These are phyloP conservation scores for Plectus sambesii DNA, from an alignment of 1,140 invertebrate species.

Conservation along the genomic window DNA sequence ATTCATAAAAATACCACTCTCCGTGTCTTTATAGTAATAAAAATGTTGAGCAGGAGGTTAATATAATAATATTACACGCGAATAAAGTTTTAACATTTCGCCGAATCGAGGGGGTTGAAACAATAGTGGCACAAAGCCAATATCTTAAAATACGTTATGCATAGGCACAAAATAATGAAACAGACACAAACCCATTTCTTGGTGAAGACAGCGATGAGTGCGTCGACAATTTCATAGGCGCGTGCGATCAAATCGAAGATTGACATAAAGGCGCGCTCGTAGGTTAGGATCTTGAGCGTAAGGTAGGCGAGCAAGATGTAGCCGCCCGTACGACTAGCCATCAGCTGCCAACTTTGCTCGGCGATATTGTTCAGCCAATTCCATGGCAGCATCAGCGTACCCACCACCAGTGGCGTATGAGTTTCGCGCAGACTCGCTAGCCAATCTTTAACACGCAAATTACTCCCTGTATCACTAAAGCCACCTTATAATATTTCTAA, in stretches of 20 bases:
- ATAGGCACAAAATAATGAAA: constrained; percentile 14
- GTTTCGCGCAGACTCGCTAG: constrained; percentile 47
- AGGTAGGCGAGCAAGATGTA: constrained; percentile 29
- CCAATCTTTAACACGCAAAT: constrained; percentile 59
- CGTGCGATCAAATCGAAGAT: constrained; percentile 27
- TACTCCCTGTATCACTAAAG: background rate
- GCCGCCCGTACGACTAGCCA: constrained; percentile 30
- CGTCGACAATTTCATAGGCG: constrained; percentile 30
- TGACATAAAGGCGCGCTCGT: constrained; percentile 34
- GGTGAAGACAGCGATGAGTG: constrained; percentile 29
- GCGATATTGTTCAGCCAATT: constrained; percentile 60
- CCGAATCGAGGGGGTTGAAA: too few species aligned
- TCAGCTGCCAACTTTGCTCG: constrained; percentile 46
- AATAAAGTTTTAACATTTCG: too few species aligned
- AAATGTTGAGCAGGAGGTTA: too few species aligned
- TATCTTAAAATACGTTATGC: constrained; percentile 1
- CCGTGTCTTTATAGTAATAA: too few species aligned
- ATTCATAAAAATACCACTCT: too few species aligned
- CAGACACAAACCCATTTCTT: constrained; percentile 26
- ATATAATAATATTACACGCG: too few species aligned
- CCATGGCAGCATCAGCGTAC: constrained; percentile 62
- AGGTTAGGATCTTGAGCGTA: constrained; percentile 34
- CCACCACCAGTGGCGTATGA: constrained; percentile 54
- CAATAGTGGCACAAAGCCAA: too few species aligned
- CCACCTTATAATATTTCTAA: background rate